A percentile compares a stretch with the other conserved stretches of the same genome.
phyloP scores from a whole-genome alignment of 2,113 vertebrate genomes.

The Zosterops hypoxanthus region DNA sequence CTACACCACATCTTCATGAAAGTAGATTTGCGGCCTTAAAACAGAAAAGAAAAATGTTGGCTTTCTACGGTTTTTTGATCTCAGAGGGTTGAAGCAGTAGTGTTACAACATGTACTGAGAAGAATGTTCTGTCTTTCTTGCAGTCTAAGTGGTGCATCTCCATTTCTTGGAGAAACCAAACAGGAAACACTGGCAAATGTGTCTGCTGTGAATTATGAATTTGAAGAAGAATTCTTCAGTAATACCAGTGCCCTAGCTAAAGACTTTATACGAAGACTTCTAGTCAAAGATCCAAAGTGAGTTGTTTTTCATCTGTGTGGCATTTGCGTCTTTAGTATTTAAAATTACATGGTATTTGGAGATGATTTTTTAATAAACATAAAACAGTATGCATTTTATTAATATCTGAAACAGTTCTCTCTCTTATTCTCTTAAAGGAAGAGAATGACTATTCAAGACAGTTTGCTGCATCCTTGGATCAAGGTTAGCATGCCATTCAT shows the following conservation, averaged over 20 bases:
- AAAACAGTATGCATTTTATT: neutral
- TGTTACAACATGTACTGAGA: neutral
- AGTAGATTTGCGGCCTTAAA: neutral
- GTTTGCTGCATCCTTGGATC: conserved; percentile 96
- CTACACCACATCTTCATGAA: neutral
- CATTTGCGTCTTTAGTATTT: neutral
- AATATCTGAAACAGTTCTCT: neutral
- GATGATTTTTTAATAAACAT: neutral
- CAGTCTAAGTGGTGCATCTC: conserved; percentile 94
- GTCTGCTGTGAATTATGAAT: conserved; percentile 96
- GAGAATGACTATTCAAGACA: conserved; percentile 97
- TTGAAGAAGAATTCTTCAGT: conserved; percentile 96
- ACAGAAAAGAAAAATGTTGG: neutral
- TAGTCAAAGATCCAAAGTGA: conserved; percentile 97
- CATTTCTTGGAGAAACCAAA: conserved; percentile 96
- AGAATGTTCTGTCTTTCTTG: neutral
- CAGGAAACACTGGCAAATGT: conserved; percentile 97
- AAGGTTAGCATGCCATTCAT: conserved; percentile 79
- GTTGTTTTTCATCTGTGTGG: neutral
- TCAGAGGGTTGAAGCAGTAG: neutral
- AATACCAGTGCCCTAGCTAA: conserved; percentile 93
- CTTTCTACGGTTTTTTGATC: neutral
- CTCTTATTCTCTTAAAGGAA: conserved; percentile 77
- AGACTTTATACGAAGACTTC: conserved; percentile 93
- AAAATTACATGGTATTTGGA: neutral